Conservation (phyloP, 1,140 invertebrate genomes). For the Heliothis subflexa region DNA sequence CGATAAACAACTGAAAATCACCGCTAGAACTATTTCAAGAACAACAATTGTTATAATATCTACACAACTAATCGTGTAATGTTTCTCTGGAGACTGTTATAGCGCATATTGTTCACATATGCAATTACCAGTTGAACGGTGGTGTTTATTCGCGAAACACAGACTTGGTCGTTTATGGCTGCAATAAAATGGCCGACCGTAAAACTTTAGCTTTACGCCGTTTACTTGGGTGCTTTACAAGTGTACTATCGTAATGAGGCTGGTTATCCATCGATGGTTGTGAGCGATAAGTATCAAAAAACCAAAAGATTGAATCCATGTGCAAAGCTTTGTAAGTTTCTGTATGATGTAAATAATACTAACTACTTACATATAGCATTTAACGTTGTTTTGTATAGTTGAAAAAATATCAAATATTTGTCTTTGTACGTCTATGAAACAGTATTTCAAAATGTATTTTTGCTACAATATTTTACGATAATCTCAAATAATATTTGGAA, state of each 20-base stretch:
- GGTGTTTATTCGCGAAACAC: slow-evolving; percentile 23
- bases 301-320: too few relatives aligned
- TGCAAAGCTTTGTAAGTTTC: background rate
- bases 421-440: too few relatives aligned
- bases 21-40: slow-evolving; percentile 10
- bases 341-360: background rate
- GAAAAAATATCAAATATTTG: too few relatives aligned
- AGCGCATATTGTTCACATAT: slow-evolving; percentile 12
- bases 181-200: slow-evolving; percentile 28
- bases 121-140: slow-evolving; percentile 33
- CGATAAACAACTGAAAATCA: slow-evolving; percentile 10
- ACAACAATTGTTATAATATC: slow-evolving; percentile 1
- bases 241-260: slow-evolving; percentile 1
- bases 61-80: slow-evolving; percentile 11
- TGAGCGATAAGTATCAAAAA: background rate
- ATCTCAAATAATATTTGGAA: too few relatives aligned
- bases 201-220: slow-evolving; percentile 38
- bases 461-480: too few relatives aligned
- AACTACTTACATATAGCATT: too few relatives aligned
- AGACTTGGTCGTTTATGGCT: slow-evolving; percentile 20
- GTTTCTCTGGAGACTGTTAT: background rate
- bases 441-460: too few relatives aligned
- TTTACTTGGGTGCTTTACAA: slow-evolving; percentile 8
- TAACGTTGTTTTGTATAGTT: too few relatives aligned
- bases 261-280: background rate